Base-by-base conservation (phyloP, 1,140 invertebrate species). In the Hydropsyche tenuis region DNA sequence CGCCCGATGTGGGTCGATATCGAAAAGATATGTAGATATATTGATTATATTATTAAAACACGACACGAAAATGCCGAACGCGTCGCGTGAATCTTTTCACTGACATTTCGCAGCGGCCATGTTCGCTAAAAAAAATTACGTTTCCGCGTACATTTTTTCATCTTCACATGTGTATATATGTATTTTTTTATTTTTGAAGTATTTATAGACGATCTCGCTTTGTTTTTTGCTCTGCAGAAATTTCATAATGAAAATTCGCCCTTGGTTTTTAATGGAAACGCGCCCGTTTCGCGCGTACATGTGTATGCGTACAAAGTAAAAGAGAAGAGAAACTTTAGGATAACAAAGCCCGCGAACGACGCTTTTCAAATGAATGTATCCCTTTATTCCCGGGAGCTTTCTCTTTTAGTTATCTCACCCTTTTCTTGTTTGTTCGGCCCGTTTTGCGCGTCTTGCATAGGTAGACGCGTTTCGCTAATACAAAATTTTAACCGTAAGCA, bases 381-480 rank as follows among this genome's bases (percentile, higher is more conserved):
- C 63, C 37, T 45, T 45, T 65, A 65, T 65, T 48, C 65, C 45
- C 42, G 27, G 18, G 18, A 25, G 65, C 45, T 68, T 68, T 68
- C 45, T 68, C 45, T 46, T 68, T 68, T 68, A 46, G 42, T 68
- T 45, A 46, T 22, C 23, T 68, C 45, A 48, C 65, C 65, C 65
- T 48, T 68, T 46, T 46, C 65, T 68, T 68, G 43, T 68, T 68
- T 68, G 63, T 43, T 66, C 42, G 18, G 45, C 37, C 30, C 63
- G 30, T 65, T 60, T 27, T 53, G 51, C 20, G 51, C n/a, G n/a
- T 37, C 30, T 25, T 60, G 22, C 56, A 22, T 60, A 60, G 22
- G 22, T 25, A 25, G 12, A 25, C 11, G 25, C 22, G 4, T 65
- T 20, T 43, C 14, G 27, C 30, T 43, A 65, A 65, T 65, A 25